These are phyloP conservation scores for Eupeodes latifasciatus DNA, from an alignment of 2,888 invertebrate species.

Conservation along the genomic window DNA sequence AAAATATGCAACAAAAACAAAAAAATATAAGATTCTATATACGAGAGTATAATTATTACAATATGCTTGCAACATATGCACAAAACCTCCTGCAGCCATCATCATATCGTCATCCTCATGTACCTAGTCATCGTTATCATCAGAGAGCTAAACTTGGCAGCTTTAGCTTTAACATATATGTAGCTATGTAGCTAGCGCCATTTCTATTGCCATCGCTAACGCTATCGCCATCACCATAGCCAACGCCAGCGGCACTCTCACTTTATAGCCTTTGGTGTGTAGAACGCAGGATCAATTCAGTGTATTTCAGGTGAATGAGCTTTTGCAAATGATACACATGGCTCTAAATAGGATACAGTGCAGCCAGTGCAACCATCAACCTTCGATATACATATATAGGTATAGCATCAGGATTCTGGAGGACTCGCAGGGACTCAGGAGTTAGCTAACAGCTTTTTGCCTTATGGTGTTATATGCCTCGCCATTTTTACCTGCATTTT, in stretches of 20 bases:
- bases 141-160: conserved; percentile 20
- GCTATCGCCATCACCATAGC: too few relatives aligned
- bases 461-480: conserved; percentile 48
- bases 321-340: conserved; percentile 38
- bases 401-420: too few relatives aligned
- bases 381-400: too few relatives aligned
- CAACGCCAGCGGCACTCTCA: conserved; percentile 59
- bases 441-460: conserved; percentile 50
- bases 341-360: conserved; percentile 17
- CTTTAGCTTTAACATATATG: conserved; percentile 15
- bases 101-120: neutral
- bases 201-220: too few relatives aligned
- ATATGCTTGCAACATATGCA: conserved; percentile 62
- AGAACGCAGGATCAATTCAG: conserved; percentile 66
- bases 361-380: neutral
- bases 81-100: neutral
- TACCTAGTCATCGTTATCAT: neutral
- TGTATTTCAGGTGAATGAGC: conserved; percentile 74
- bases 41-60: conserved; percentile 46
- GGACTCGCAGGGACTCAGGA: neutral
- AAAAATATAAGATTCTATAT: conserved; percentile 17
- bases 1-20: conserved; percentile 10
- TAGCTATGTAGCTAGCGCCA: too few relatives aligned
- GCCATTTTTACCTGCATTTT: conserved; percentile 55
- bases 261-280: conserved; percentile 69